Evolutionary conservation across 2,113 vertebrate species (phyloP), one percentile per base, ranked within the genome.

Genomic region (Cynopterus brachyotis): DNA sequence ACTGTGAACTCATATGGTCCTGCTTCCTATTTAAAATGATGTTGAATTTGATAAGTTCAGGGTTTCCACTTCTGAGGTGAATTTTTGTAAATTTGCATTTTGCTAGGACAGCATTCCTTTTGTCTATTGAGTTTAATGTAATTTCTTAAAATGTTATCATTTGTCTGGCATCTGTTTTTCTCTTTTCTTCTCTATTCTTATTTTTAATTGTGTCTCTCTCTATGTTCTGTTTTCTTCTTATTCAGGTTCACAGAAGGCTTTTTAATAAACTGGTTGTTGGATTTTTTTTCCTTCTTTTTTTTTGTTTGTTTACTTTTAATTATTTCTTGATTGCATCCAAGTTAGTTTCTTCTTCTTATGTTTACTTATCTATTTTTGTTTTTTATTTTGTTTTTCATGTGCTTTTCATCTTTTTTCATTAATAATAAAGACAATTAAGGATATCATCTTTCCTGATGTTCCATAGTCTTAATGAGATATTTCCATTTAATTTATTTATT

Each of bases 271-370:
- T 66, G 11, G 4, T 22, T 91, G 28, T 79, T 57, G 9, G 20
- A 73, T 40, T 62, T 26, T 80, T 35, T 50, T 32, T 8, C 2
- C 5, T 30, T 42, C 22, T 37, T 30, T 47, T 55, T 55, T 81
- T 35, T 45, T 22, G 15, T 92, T 95, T 93, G 57, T 67, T 95
- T 95, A 5, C 66, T 94, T 96, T 90, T 37, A 94, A 86, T 94
- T 96, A 89, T 81, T 91, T 95, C 28, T 73, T 96, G 35, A 76
- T 67, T 90, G 4, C 13, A 66, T 83, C 24, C 24, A 28, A 53
- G 17, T 69, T 94, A 83, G 81, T 26, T 32, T 28, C 37, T 59
- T 79, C 47, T 89, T 67, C 20, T n/a, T 60, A 35, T 9, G 9
- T 53, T 19, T 87, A 22, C 50, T 64, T 92, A 10, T 47, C 70